Percentiles rank a stretch among this genome's conserved stretches.
Evolutionary conservation across 1,140 invertebrate species (phyloP).

Genomic region (Formica exsecta): DNA sequence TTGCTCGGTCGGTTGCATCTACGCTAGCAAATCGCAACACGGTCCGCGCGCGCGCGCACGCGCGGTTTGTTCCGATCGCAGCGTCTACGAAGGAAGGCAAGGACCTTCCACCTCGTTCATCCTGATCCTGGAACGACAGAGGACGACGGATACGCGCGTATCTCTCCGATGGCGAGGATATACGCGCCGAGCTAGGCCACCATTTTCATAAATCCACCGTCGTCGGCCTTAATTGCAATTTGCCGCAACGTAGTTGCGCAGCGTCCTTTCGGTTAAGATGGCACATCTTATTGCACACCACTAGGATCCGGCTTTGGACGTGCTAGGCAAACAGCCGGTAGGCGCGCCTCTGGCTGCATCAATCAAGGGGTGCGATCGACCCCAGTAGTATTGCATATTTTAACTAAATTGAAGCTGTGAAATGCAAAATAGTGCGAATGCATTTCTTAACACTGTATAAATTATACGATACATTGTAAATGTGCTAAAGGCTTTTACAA

Average conservation of each 20-base stretch:
- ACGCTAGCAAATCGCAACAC: slow-evolving; percentile 59
- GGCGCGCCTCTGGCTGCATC: not conserved
- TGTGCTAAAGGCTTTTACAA: not conserved
- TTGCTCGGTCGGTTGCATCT: slow-evolving; percentile 28
- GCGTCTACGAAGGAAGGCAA: slow-evolving; percentile 10
- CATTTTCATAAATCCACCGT: slow-evolving; percentile 79
- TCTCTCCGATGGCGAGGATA: slow-evolving; percentile 36
- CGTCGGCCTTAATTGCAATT: slow-evolving; percentile 78
- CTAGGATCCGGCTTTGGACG: slow-evolving; percentile 19
- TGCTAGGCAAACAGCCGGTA: slow-evolving; percentile 25
- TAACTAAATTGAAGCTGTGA: not conserved
- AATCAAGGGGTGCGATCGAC: not conserved
- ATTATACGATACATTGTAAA: not conserved
- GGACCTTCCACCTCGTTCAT: slow-evolving; percentile 56
- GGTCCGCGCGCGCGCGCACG: not conserved
- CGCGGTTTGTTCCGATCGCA: slow-evolving; percentile 6
- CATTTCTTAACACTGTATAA: not conserved
- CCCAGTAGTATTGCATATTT: slow-evolving; percentile 5
- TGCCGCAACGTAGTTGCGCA: slow-evolving; percentile 65
- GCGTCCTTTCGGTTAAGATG: slow-evolving; percentile 66
- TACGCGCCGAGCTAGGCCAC: slow-evolving; percentile 28
- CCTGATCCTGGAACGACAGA: slow-evolving; percentile 37
- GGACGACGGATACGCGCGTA: slow-evolving; percentile 43
- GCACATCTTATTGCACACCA: slow-evolving; percentile 66
- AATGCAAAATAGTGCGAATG: not conserved